Evolutionary conservation across 2,888 invertebrate genomes (phyloP).

Genomic region (Tetragnatha montana): DNA sequence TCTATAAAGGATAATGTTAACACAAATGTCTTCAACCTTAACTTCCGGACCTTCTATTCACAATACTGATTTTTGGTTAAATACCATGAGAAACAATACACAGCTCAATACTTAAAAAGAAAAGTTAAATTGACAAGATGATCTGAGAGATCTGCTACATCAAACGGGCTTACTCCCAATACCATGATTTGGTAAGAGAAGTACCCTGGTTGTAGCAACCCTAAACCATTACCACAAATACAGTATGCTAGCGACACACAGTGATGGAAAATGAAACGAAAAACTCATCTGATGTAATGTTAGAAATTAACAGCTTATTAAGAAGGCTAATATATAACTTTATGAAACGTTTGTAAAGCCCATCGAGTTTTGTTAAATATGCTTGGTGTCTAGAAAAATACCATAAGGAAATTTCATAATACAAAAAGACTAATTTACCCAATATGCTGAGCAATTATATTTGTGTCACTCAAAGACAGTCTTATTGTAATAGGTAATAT

Average conservation of each 20-base stretch:
- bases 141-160: neutral
- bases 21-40: neutral
- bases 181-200: neutral
- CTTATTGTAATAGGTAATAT: no score
- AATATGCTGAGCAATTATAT: neutral
- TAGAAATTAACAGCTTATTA: neutral
- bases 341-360: neutral
- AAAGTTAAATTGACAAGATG: neutral
- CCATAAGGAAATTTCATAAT: neutral
- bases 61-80: neutral
- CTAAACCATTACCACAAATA: neutral
- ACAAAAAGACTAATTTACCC: neutral
- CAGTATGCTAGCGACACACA: slow-evolving; percentile 59
- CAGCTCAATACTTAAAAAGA: neutral
- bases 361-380: neutral
- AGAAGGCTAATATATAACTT: neutral
- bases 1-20: neutral
- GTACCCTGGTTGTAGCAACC: neutral
- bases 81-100: neutral
- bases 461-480: neutral
- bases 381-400: neutral
- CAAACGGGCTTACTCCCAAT: neutral
- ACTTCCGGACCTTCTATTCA: neutral
- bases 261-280: slow-evolving; percentile 42
- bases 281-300: neutral